Evolutionary conservation across 2,888 invertebrate species (phyloP).

Genomic region (Gandaritis pyraliata): DNA sequence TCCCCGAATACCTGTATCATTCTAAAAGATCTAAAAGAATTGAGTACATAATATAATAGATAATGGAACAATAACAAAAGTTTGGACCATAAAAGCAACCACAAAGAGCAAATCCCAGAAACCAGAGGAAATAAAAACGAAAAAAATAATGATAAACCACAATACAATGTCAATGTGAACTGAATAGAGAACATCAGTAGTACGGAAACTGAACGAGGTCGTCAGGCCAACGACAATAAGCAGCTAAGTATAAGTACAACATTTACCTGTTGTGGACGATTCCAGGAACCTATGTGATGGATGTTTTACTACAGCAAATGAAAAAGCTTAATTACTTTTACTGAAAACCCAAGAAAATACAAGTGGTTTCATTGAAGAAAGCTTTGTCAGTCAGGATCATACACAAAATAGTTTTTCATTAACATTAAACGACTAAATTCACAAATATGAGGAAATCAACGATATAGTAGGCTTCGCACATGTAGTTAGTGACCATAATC

Average conservation of each 20-base stretch:
- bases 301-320: background rate
- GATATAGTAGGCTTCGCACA: too few species aligned
- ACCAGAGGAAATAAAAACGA: background rate
- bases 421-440: too few species aligned
- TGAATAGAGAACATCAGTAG: constrained; percentile 28
- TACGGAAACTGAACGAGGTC: constrained; percentile 51
- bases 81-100: background rate
- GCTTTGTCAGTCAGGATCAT: too few species aligned
- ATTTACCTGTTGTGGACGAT: constrained; percentile 33
- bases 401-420: too few species aligned
- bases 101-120: constrained; percentile 5
- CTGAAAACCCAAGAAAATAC: too few species aligned
- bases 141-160: background rate
- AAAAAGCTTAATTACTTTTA: background rate
- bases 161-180: constrained; percentile 11
- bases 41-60: too few species aligned
- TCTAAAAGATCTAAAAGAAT: background rate
- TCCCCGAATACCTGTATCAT: constrained; percentile 25
- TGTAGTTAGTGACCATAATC: too few species aligned
- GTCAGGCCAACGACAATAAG: constrained; percentile 39
- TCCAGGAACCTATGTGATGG: background rate
- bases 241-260: constrained; percentile 38
- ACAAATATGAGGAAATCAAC: too few species aligned
- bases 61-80: constrained; percentile 17
- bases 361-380: too few species aligned